Percentiles rank a stretch among this genome's conserved stretches.
Evolutionary conservation across 2,888 invertebrate species (phyloP).

Genomic region (Saturnia pavonia): DNA sequence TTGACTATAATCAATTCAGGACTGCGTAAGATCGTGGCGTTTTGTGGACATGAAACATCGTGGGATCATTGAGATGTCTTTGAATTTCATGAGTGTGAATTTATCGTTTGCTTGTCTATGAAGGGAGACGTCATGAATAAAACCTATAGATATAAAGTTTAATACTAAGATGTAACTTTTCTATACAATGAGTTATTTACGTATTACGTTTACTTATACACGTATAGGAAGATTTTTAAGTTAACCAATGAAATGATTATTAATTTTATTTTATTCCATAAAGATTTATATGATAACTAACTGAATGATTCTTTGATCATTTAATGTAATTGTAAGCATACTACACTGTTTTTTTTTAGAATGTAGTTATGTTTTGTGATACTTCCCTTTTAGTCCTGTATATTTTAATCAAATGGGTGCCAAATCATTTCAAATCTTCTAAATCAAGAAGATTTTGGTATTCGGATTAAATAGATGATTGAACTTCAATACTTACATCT

Average conservation of each 20-base stretch:
- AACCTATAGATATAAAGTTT: conserved; percentile 4
- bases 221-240: no score
- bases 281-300: no score
- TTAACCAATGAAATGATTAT: no score
- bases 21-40: neutral
- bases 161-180: neutral
- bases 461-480: neutral
- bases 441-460: neutral
- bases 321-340: no score
- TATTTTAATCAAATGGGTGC: no score
- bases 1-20: neutral
- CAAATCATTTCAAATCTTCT: neutral
- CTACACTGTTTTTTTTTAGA: neutral
- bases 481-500: neutral
- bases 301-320: no score
- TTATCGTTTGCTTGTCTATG: conserved; percentile 9
- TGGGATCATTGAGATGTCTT: conserved; percentile 4
- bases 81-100: conserved; percentile 14
- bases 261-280: no score
- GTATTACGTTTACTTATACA: no score
- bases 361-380: neutral
- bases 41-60: conserved; percentile 8
- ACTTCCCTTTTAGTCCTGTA: neutral
- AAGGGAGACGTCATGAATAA: conserved; percentile 11
- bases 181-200: neutral